phyloP scores from a whole-genome alignment of 2,797 vertebrate genomes.

The Gorsachius magnificus region DNA sequence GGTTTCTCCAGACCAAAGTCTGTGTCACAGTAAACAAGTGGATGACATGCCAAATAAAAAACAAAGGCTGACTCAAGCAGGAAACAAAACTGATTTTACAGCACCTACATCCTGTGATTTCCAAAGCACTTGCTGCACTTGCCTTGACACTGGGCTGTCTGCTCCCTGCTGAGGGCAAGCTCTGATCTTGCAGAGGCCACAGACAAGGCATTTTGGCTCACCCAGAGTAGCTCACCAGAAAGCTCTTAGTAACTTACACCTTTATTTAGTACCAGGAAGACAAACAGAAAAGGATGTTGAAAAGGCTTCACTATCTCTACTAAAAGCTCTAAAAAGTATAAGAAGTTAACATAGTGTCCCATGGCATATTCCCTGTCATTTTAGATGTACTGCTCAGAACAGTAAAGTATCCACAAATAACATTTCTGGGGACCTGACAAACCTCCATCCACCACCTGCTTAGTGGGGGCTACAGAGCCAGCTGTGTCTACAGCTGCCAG shows the following conservation, averaged over 20 bases:
- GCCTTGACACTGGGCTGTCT: background rate
- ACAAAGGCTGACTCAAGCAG: slow-evolving; percentile 42
- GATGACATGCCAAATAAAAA: background rate
- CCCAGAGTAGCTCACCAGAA: background rate
- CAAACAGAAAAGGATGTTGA: background rate
- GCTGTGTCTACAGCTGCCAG: background rate
- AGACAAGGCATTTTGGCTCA: background rate
- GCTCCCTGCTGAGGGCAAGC: background rate
- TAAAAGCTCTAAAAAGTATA: background rate
- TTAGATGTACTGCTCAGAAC: background rate
- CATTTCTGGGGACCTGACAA: accelerated
- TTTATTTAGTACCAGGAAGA: background rate
- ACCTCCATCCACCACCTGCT: background rate
- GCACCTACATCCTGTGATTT: background rate
- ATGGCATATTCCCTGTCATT: background rate
- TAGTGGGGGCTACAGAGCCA: background rate
- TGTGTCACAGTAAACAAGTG: slow-evolving; percentile 1
- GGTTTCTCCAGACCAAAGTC: background rate
- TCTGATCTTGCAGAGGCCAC: background rate
- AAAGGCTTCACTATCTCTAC: background rate
- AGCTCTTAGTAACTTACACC: background rate
- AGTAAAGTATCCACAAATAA: background rate
- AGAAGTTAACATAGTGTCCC: background rate
- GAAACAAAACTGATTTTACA: slow-evolving; percentile 1
- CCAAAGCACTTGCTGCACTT: background rate